Conservation (phyloP, 2,113 vertebrate genomes). For the Colinus virginianus region DNA sequence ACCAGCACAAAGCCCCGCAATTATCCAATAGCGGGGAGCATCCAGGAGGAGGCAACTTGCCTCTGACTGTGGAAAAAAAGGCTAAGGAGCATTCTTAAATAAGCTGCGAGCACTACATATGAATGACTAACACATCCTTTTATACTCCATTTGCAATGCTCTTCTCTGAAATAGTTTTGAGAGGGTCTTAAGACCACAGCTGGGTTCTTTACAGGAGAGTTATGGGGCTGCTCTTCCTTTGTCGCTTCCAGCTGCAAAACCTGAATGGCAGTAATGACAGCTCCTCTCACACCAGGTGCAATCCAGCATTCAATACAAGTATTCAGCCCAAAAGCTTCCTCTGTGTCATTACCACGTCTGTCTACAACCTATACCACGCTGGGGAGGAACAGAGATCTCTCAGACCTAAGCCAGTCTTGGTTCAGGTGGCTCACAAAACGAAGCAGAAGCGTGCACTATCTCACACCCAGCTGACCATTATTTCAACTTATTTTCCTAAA, state of each 20-base stretch:
- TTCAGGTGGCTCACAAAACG: background rate
- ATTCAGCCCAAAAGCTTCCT: background rate
- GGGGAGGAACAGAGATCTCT: too few species aligned
- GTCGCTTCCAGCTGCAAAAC: background rate
- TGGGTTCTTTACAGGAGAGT: background rate
- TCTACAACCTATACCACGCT: fast-evolving
- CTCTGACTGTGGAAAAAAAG: background rate
- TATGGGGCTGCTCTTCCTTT: background rate
- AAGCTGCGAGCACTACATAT: fast-evolving
- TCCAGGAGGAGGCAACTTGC: background rate
- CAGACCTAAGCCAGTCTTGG: fast-evolving
- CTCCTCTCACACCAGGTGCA: background rate
- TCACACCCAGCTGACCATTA: fast-evolving
- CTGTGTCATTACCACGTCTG: fast-evolving
- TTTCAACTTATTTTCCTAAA: background rate
- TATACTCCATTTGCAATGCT: background rate
- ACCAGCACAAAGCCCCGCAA: background rate
- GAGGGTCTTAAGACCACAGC: background rate
- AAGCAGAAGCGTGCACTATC: fast-evolving
- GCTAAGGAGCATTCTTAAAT: background rate
- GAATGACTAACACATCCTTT: background rate
- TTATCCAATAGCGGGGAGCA: fast-evolving
- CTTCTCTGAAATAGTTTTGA: background rate
- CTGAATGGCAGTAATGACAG: background rate
- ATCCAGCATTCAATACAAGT: background rate